Base-by-base conservation (phyloP, 2,888 invertebrate species). In the Pristionchus arcanus region DNA sequence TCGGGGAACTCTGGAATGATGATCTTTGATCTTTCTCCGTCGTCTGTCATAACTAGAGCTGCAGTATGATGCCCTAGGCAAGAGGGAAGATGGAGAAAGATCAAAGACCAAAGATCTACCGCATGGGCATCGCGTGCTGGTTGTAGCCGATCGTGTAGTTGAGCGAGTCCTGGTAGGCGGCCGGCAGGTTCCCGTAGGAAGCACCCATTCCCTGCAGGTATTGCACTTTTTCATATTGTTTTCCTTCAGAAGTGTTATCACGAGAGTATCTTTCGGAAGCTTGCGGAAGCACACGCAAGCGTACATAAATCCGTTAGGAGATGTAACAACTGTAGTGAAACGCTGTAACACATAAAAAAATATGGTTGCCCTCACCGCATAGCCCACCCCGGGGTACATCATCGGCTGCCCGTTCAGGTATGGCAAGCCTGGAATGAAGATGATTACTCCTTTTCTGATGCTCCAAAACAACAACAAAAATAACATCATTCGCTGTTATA, bases 111-210 rank as follows among this genome's bases (percentile, higher is more conserved):
- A 49, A 49, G 42, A 63, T 28, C 42, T 31, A 88, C 87, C 91
- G 55, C n/a, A 91, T 86, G 7, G 91, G 91, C 68, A 89, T 87
- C 19, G 90, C 91, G n/a, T 91, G 90, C 5, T 90, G 42, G 83
- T 90, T 91, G 68, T 85, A 91, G 9, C 90, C 91, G 31, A 91
- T 85, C 4, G 90, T 88, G 74, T 88, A 88, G 53, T 74, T 74
- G 19, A 88, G 31, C 31, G 87, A 68, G 53, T 88, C 87, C 4
- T 74, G 49, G 71, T 88, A 88, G 9, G 87, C 87, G 4, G 13
- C 25, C 1, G 87, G 87, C 2, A 88, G 74, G n/a, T 74, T 88
- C 2, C 87, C 87, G 87, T 88, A 88, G 15, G 87, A 88, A 2
- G 71, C 66, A 0, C 86, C 86, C 86, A 86, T 86, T 37, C 37